Evolutionary conservation across 2,113 vertebrate genomes (phyloP).

Genomic region (Cisticola juncidis): DNA sequence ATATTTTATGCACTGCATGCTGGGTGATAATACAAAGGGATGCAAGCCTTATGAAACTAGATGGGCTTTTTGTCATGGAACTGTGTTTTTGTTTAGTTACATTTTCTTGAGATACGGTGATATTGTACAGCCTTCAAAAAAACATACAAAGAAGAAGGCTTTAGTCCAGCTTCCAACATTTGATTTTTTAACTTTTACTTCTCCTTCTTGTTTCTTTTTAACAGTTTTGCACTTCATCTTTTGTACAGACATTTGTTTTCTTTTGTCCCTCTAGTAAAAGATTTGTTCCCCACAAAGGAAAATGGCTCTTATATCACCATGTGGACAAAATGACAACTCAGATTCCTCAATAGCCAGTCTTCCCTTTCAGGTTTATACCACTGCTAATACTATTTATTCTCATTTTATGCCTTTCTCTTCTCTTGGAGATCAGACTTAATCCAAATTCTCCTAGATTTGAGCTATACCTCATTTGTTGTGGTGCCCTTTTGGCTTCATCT

Average conservation of each 20-base stretch:
- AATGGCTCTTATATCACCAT: not conserved
- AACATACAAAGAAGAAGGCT: not conserved
- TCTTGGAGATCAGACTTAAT: not conserved
- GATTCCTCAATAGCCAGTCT: not conserved
- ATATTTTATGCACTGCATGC: not conserved
- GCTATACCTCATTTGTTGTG: not conserved
- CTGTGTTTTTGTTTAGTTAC: not conserved
- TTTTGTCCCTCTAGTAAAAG: not conserved
- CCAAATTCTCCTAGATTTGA: not conserved
- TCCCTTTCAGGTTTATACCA: not conserved
- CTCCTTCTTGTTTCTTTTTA: not conserved
- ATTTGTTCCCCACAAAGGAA: not conserved
- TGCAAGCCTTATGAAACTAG: not conserved
- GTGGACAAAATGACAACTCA: not conserved
- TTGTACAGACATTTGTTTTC: not conserved
- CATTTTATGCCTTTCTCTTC: not conserved
- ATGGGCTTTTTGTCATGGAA: not conserved
- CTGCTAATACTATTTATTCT: not conserved
- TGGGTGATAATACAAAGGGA: not conserved
- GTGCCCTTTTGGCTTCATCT: not conserved
- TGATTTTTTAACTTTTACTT: not conserved
- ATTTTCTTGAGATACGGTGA: not conserved
- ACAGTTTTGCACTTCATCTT: not conserved
- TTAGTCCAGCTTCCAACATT: not conserved
- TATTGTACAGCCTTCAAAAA: not conserved